Evolutionary conservation across 2,113 vertebrate genomes (phyloP).

Genomic region (Chaenogobius annularis): DNA sequence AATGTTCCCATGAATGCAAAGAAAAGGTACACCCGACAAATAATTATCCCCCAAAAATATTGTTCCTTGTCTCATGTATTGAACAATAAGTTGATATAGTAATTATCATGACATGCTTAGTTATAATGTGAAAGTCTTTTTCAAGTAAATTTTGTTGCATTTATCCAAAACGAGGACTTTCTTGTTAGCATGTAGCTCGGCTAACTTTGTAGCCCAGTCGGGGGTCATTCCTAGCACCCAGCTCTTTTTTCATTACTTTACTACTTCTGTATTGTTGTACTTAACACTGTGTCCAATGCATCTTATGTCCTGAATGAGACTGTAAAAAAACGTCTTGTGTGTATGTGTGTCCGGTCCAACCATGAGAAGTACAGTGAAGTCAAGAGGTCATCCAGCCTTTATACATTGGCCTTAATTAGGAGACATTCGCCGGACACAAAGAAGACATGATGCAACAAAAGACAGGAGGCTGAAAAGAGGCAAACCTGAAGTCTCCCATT

Average conservation of each 20-base stretch:
- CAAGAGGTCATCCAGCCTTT: slow-evolving; percentile 70
- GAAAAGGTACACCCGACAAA: too few species aligned
- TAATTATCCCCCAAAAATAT: too few species aligned
- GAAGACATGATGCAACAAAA: slow-evolving; percentile 67
- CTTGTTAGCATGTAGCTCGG: slow-evolving; percentile 46
- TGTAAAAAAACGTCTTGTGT: neutral
- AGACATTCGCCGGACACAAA: slow-evolving; percentile 65
- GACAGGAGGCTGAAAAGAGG: slow-evolving; percentile 65
- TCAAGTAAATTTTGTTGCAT: slow-evolving; percentile 16
- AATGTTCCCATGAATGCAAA: too few species aligned
- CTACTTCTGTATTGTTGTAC: slow-evolving; percentile 44
- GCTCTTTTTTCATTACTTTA: slow-evolving; percentile 53
- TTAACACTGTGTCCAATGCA: slow-evolving; percentile 58
- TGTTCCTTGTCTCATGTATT: too few species aligned
- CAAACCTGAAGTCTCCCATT: slow-evolving; percentile 68
- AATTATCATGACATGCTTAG: too few species aligned
- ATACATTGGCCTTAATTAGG: slow-evolving; percentile 73
- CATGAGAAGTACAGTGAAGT: slow-evolving; percentile 63
- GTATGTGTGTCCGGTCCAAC: slow-evolving; percentile 30
- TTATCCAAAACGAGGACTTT: slow-evolving; percentile 30
- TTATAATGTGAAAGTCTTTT: too few species aligned
- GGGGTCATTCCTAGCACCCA: slow-evolving; percentile 60
- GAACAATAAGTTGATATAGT: too few species aligned
- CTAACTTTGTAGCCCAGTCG: slow-evolving; percentile 54
- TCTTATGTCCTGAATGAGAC: slow-evolving; percentile 52